Conservation (phyloP, 1,140 invertebrate species). For the Nylanderia fulva region DNA sequence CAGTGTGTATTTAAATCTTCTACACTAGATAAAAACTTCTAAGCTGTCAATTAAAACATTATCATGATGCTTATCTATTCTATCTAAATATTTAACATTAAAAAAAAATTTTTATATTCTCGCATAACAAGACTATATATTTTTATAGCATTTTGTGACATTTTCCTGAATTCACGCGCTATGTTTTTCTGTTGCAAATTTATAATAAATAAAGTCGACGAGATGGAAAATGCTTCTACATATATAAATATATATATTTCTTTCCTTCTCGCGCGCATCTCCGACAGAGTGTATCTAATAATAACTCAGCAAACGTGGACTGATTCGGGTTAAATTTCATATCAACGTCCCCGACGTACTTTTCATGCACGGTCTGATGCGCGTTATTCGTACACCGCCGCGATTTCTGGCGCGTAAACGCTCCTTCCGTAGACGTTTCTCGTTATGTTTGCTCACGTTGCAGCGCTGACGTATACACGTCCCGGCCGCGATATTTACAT, state of each 20-base stretch:
- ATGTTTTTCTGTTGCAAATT: not conserved
- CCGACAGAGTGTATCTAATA: not conserved
- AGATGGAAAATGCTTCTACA: not conserved
- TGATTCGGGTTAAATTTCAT: conserved; percentile 44
- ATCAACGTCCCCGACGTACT: conserved; percentile 19
- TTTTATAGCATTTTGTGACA: not conserved
- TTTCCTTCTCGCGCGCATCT: not conserved
- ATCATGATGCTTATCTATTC: not conserved
- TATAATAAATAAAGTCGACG: not conserved
- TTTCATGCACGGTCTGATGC: conserved; percentile 11
- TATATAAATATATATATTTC: not conserved
- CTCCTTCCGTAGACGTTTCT: conserved; percentile 23
- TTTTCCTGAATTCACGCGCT: not conserved
- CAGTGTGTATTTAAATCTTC: too few species aligned
- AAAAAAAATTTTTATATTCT: not conserved
- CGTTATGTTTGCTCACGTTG: not conserved
- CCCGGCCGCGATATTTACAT: conserved; percentile 16
- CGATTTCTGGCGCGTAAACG: conserved; percentile 8
- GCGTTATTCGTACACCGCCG: not conserved
- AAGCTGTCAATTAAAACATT: not conserved
- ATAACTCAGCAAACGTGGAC: conserved; percentile 16
- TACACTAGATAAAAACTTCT: not conserved
- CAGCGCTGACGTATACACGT: not conserved
- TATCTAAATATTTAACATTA: not conserved
- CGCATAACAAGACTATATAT: not conserved